Evolutionary conservation across 2,888 invertebrate species (phyloP).

Genomic region (Suillia variegata): DNA sequence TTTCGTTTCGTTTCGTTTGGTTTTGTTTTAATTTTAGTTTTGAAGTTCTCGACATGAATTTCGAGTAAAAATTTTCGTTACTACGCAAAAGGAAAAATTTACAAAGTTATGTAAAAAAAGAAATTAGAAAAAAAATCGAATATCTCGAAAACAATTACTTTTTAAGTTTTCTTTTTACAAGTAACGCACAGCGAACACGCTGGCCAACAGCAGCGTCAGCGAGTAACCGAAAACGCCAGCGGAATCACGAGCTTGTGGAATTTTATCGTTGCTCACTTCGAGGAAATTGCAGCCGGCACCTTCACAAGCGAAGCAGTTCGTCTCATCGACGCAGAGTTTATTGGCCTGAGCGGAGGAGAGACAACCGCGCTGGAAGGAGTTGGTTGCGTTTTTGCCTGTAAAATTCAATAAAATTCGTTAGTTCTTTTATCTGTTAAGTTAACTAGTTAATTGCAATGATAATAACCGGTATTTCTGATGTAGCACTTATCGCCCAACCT

Average conservation of each 20-base stretch:
- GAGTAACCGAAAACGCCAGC: slow-evolving; percentile 35
- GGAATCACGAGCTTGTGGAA: slow-evolving; percentile 51
- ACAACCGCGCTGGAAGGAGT: slow-evolving; percentile 55
- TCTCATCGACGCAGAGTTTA: slow-evolving; percentile 43
- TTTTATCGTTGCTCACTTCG: slow-evolving; percentile 32
- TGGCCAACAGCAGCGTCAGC: slow-evolving; percentile 33
- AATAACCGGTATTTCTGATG: slow-evolving; percentile 44
- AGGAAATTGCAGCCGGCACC: slow-evolving; percentile 55
- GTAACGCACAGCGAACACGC: slow-evolving; percentile 13
- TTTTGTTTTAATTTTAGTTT: slow-evolving; percentile 17
- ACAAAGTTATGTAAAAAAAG: too few relatives aligned
- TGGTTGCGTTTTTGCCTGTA: slow-evolving; percentile 30
- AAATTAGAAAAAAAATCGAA: too few relatives aligned
- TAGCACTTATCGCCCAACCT: slow-evolving; percentile 51
- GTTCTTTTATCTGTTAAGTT: too few relatives aligned
- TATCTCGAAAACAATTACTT: too few relatives aligned
- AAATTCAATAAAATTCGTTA: background rate
- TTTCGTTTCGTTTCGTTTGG: too few relatives aligned
- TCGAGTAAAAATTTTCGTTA: background rate
- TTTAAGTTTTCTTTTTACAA: background rate
- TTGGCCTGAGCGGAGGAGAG: slow-evolving; percentile 43
- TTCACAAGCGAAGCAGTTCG: slow-evolving; percentile 51
- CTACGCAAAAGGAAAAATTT: background rate
- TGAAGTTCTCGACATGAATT: background rate
- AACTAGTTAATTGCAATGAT: background rate